Conservation (phyloP, 2,888 invertebrate genomes). For the Endomychus coccineus region DNA sequence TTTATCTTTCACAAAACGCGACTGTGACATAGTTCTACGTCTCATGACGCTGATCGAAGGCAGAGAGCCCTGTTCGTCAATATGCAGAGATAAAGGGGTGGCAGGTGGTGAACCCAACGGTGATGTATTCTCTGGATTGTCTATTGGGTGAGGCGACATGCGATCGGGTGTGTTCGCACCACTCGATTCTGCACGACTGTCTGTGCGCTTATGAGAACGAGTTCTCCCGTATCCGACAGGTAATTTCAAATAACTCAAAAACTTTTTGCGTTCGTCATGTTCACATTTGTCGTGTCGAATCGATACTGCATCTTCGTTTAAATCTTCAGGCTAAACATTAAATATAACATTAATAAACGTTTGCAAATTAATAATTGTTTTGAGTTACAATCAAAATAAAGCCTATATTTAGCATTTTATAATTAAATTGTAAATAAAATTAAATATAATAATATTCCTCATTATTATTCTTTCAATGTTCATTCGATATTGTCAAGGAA, state of each 20-base stretch:
- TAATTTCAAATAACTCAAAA: slow-evolving; percentile 51
- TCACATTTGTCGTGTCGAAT: slow-evolving; percentile 72
- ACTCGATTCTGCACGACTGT: slow-evolving; percentile 61
- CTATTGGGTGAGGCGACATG: slow-evolving; percentile 52
- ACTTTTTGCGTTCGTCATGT: slow-evolving; percentile 72
- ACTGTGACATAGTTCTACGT: slow-evolving; percentile 48
- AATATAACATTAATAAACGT: too few relatives aligned
- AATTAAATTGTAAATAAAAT: too few relatives aligned
- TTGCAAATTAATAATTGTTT: too few relatives aligned
- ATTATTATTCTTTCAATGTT: too few relatives aligned
- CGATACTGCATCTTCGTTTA: slow-evolving; percentile 65
- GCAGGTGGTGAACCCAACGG: slow-evolving; percentile 49
- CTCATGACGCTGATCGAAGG: slow-evolving; percentile 37
- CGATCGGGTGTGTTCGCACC: slow-evolving; percentile 67
- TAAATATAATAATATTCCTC: too few relatives aligned
- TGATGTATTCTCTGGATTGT: slow-evolving; percentile 42
- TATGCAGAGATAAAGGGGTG: slow-evolving; percentile 41
- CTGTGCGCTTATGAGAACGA: slow-evolving; percentile 57
- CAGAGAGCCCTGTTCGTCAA: slow-evolving; percentile 22
- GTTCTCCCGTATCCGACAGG: slow-evolving; percentile 44
- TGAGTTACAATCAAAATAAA: too few relatives aligned
- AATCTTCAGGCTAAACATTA: slow-evolving; percentile 72
- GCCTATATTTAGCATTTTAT: too few relatives aligned
- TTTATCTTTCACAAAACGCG: slow-evolving; percentile 40
- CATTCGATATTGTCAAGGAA: too few relatives aligned